Evolutionary conservation across 2,888 invertebrate species (phyloP).

Genomic region (Caenorhabditis plicata): DNA sequence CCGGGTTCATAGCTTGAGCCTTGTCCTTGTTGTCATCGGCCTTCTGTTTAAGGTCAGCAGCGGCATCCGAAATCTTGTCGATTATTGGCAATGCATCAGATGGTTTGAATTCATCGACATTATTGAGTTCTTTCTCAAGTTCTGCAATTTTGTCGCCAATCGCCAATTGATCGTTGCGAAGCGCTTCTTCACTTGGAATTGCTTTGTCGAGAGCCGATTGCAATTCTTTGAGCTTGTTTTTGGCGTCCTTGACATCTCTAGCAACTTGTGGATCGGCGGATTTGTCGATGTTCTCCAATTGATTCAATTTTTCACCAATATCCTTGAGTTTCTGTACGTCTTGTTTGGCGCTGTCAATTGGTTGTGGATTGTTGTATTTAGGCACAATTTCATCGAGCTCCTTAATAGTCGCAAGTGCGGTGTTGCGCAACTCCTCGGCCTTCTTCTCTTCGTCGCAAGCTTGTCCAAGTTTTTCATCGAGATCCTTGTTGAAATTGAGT

Average conservation of each 20-base stretch:
- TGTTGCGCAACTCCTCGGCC: constrained; percentile 17
- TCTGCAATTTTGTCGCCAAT: constrained; percentile 11
- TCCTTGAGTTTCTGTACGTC: constrained; percentile 17
- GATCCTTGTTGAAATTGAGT: constrained; percentile 21
- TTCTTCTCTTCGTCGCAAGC: constrained; percentile 23
- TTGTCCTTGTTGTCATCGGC: constrained; percentile 25
- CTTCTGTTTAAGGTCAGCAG: constrained; percentile 12
- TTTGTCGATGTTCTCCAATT: constrained; percentile 17
- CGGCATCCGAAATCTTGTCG: constrained; percentile 23
- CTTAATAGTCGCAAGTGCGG: constrained; percentile 10
- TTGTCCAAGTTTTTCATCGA: constrained; percentile 13
- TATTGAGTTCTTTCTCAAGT: constrained; percentile 11
- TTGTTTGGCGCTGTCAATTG: constrained; percentile 24
- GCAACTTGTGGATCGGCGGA: constrained; percentile 26
- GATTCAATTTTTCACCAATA: constrained; percentile 16
- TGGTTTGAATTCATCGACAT: constrained; percentile 21
- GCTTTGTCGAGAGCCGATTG: constrained; percentile 21
- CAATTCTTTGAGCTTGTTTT: constrained; percentile 30
- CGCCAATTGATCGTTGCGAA: constrained; percentile 18
- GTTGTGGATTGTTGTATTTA: constrained; percentile 17
- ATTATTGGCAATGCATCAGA: constrained; percentile 24
- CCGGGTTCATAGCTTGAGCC: constrained; percentile 15
- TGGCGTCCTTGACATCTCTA: constrained; percentile 32
- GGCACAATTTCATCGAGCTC: constrained; percentile 15
- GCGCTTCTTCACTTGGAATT: constrained; percentile 23